phyloP scores from a whole-genome alignment of 2,888 invertebrate species.

The Didymodactylos carnosus region DNA sequence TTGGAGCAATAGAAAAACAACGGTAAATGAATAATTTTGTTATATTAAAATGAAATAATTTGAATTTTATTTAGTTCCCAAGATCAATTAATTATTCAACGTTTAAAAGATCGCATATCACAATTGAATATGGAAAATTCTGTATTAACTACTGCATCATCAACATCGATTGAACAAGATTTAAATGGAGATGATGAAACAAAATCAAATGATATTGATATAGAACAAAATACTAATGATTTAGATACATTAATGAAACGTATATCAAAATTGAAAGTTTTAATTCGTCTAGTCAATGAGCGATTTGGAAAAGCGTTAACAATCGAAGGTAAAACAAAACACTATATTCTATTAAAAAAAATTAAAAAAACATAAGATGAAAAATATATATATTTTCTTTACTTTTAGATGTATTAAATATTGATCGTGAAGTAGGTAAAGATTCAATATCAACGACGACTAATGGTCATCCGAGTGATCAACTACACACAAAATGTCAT shows the following conservation, averaged over 20 bases:
- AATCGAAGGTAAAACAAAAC: background rate
- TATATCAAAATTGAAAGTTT: background rate
- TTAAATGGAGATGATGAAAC: background rate
- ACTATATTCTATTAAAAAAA: no score
- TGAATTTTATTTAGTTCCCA: background rate
- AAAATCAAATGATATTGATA: background rate
- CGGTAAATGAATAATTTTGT: background rate
- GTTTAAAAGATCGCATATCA: background rate
- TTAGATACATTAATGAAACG: background rate
- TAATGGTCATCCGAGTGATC: background rate
- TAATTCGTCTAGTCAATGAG: background rate
- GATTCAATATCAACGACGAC: background rate
- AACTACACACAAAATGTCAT: background rate
- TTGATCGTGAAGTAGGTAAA: background rate
- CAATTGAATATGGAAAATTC: background rate
- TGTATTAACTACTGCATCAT: background rate
- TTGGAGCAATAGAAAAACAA: background rate
- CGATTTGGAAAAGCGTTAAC: background rate
- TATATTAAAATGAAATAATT: background rate
- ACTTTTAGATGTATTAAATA: background rate
- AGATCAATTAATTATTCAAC: background rate
- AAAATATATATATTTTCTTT: background rate
- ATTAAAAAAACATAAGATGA: background rate
- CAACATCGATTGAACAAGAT: background rate
- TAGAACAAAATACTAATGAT: background rate